phyloP scores from a whole-genome alignment of 2,113 vertebrate species.

The Falcunculus frontatus region DNA sequence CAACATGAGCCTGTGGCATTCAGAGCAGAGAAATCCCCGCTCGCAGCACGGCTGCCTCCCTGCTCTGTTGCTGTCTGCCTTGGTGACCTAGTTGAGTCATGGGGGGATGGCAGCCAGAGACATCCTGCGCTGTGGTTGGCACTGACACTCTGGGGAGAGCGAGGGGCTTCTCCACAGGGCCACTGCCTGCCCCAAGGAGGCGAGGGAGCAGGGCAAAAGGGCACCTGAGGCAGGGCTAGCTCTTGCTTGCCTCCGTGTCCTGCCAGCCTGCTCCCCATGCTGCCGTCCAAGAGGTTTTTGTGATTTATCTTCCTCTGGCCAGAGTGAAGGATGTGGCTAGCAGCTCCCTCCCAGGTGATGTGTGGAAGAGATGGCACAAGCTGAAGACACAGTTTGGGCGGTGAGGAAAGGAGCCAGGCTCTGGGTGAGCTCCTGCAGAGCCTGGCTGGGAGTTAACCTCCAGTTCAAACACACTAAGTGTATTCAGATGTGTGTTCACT shows the following conservation, averaged over 20 bases:
- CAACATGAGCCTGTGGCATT: not conserved
- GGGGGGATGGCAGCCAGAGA: not conserved
- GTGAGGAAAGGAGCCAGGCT: not conserved
- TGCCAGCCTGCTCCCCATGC: not conserved
- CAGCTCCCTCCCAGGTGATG: not conserved
- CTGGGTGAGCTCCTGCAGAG: not conserved
- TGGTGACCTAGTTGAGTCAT: conserved; percentile 60
- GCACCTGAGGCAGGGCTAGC: rapidly evolving
- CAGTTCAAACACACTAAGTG: rapidly evolving
- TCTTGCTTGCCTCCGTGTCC: rapidly evolving
- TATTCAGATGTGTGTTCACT: rapidly evolving
- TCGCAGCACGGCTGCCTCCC: not conserved
- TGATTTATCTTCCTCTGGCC: not conserved
- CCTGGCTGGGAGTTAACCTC: not conserved
- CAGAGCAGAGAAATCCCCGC: not conserved
- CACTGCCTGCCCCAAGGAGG: not conserved
- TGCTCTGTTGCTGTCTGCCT: not conserved
- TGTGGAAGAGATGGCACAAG: not conserved
- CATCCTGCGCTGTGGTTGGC: conserved; percentile 28
- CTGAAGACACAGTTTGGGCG: not conserved
- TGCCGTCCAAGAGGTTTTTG: not conserved
- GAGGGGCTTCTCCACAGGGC: not conserved
- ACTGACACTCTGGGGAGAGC: not conserved
- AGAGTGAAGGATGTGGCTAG: rapidly evolving
- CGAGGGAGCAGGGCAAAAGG: not conserved